These are phyloP conservation scores for Hetaerina titia DNA, from an alignment of 2,888 invertebrate species.

Conservation along the genomic window DNA sequence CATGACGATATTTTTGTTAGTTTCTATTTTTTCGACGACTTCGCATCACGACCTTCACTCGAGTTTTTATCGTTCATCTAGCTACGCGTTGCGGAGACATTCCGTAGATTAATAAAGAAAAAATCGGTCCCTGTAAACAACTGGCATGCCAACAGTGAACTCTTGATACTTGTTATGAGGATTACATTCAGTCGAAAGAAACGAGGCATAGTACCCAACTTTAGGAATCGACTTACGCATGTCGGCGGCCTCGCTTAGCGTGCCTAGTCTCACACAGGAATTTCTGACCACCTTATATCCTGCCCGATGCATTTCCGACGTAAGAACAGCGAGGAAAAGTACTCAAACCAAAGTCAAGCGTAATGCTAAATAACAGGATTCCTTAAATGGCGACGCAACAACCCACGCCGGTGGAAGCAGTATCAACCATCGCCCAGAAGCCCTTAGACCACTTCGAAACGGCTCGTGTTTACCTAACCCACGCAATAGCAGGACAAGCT, in stretches of 20 bases:
- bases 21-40: not conserved
- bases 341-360: not conserved
- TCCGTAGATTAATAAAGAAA: too few relatives aligned
- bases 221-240: not conserved
- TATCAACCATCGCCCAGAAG: not conserved
- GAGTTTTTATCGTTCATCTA: too few relatives aligned
- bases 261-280: not conserved
- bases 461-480: not conserved
- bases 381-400: not conserved
- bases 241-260: not conserved
- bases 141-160: too few relatives aligned
- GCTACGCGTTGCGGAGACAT: too few relatives aligned
- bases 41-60: not conserved
- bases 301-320: not conserved
- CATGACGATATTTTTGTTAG: not conserved
- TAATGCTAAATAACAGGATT: not conserved
- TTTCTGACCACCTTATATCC: not conserved
- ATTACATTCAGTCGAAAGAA: not conserved
- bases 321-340: not conserved
- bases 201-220: not conserved
- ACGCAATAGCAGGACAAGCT: not conserved
- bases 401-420: not conserved
- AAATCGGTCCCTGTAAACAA: too few relatives aligned
- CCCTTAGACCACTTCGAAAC: not conserved
- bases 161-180: not conserved